Conservation (phyloP, 1,140 invertebrate genomes). For the Tachypleus tridentatus region DNA sequence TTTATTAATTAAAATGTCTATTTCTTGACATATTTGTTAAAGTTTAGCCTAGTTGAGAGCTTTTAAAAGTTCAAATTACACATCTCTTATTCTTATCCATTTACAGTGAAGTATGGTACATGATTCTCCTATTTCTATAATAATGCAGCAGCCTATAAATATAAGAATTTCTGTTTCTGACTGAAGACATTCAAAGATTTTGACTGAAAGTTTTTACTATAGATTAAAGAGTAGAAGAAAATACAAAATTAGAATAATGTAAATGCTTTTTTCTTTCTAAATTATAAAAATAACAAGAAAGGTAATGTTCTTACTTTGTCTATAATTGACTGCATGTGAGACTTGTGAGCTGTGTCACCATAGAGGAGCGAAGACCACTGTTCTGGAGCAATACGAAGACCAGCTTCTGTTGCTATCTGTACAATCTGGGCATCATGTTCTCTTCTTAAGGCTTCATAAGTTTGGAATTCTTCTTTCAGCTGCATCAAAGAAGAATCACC, state of each 20-base stretch:
- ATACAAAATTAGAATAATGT: constrained; percentile 3
- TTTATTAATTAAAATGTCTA: too few species aligned
- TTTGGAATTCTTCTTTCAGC: constrained; percentile 92
- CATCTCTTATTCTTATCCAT: too few species aligned
- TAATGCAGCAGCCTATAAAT: too few species aligned
- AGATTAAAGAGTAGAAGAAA: constrained; percentile 33
- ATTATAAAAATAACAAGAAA: constrained; percentile 9
- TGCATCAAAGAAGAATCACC: constrained; percentile 98
- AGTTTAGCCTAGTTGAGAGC: too few species aligned
- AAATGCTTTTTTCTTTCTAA: neutral
- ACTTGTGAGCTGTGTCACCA: constrained; percentile 88
- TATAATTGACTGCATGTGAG: constrained; percentile 98
- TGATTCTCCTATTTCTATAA: too few species aligned
- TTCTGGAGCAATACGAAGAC: constrained; percentile 90
- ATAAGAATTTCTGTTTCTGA: too few species aligned
- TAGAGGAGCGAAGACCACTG: constrained; percentile 96
- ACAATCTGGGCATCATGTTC: constrained; percentile 99
- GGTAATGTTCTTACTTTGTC: constrained; percentile 36
- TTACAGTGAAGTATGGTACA: too few species aligned
- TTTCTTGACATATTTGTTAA: too few species aligned
- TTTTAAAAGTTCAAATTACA: too few species aligned
- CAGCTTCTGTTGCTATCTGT: constrained; percentile 94
- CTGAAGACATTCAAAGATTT: too few species aligned
- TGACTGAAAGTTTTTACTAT: neutral
- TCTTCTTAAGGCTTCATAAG: constrained; percentile 78